These are phyloP conservation scores for Nomada lathburiana DNA, from an alignment of 2,888 invertebrate species.

Conservation along the genomic window DNA sequence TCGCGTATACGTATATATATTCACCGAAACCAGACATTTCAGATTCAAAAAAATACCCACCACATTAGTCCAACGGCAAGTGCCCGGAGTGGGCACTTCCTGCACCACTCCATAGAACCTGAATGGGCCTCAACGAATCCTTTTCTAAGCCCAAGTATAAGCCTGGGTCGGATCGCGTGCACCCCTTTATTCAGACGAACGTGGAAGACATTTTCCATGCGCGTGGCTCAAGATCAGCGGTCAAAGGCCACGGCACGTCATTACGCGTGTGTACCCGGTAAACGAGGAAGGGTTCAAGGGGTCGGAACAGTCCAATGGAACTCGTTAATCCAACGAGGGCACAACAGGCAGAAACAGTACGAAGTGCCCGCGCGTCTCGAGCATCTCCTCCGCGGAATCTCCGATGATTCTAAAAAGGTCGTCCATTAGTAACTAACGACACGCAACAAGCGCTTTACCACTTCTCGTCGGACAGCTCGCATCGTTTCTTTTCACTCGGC, in stretches of 20 bases:
- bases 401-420: constrained; percentile 69
- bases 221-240: constrained; percentile 27
- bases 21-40: not conserved
- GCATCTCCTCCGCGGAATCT: constrained; percentile 61
- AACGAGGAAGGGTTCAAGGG: constrained; percentile 46
- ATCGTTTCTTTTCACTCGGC: not conserved
- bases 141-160: not conserved
- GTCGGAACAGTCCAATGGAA: constrained; percentile 48
- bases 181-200: constrained; percentile 38
- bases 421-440: constrained; percentile 74
- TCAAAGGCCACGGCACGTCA: constrained; percentile 38
- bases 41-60: not conserved
- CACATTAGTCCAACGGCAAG: not conserved
- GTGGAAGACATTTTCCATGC: constrained; percentile 36
- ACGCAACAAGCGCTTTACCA: not conserved
- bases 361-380: constrained; percentile 50
- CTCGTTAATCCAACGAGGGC: constrained; percentile 60
- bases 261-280: constrained; percentile 23
- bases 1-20: too few relatives aligned
- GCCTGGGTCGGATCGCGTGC: not conserved
- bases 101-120: not conserved
- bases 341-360: constrained; percentile 35
- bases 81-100: not conserved
- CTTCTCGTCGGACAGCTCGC: not conserved
- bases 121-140: not conserved